Evolutionary conservation across 2,888 invertebrate genomes (phyloP).

Genomic region (Saturnia japonica): DNA sequence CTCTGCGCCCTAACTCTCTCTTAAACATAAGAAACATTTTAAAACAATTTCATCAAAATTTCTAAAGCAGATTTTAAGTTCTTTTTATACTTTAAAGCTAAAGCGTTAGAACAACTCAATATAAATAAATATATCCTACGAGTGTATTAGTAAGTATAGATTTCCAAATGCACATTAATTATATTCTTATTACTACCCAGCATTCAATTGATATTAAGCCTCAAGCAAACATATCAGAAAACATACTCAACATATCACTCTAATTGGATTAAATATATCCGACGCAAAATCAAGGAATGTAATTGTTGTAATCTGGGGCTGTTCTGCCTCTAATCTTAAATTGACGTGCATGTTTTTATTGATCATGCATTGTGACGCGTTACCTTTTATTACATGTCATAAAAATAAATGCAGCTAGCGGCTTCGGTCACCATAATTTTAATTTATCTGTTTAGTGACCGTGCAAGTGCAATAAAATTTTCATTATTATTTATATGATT

Average conservation of each 20-base stretch:
- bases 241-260: neutral
- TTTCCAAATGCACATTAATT: no score
- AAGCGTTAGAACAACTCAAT: no score
- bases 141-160: neutral
- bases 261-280: constrained; percentile 6
- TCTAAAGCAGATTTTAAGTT: neutral
- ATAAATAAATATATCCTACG: neutral
- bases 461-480: no score
- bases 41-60: no score
- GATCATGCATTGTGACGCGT: neutral
- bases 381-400: neutral
- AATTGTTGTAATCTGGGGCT: neutral
- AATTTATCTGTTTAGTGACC: neutral
- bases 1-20: no score
- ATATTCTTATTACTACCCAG: constrained; percentile 1
- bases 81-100: no score
- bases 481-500: no score
- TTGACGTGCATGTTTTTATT: constrained; percentile 8
- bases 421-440: neutral
- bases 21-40: no score
- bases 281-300: constrained; percentile 1
- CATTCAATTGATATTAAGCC: neutral
- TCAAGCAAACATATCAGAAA: neutral
- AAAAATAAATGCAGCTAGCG: neutral
- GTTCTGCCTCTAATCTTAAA: neutral